Conservation (phyloP, 2,888 invertebrate species). For the Notodonta dromedarius region DNA sequence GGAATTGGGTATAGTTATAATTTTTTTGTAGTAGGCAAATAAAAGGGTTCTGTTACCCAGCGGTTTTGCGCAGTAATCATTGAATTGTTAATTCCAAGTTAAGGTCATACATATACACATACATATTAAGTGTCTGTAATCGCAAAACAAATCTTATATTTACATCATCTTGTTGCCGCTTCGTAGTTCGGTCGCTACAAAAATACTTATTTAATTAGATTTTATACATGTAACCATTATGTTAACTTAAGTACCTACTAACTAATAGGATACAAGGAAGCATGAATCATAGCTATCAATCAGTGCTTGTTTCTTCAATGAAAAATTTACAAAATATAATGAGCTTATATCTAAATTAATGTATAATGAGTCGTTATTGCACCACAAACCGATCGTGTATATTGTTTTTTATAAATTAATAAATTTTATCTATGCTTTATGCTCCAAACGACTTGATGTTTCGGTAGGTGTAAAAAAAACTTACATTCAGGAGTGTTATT, state of each 20-base stretch:
- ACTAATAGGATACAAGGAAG: constrained; percentile 49
- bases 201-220: constrained; percentile 48
- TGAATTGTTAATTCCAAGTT: constrained; percentile 51
- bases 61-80: constrained; percentile 24
- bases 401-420: constrained; percentile 1
- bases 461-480: neutral
- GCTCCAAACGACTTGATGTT: neutral
- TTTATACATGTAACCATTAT: constrained; percentile 44
- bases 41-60: constrained; percentile 26
- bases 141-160: constrained; percentile 52
- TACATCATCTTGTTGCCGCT: constrained; percentile 52
- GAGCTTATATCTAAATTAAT: constrained; percentile 28
- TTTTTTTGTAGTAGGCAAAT: neutral
- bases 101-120: constrained; percentile 53
- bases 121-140: constrained; percentile 53
- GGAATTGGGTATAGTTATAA: neutral
- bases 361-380: constrained; percentile 12
- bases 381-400: neutral
- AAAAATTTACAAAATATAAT: constrained; percentile 34
- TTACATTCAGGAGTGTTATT: neutral
- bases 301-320: constrained; percentile 27
- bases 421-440: constrained; percentile 1
- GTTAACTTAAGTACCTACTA: too few species aligned
- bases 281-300: constrained; percentile 42
- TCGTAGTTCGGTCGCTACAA: constrained; percentile 23